Evolutionary conservation across 2,888 invertebrate species (phyloP).

Genomic region (Mesoligia furuncula): DNA sequence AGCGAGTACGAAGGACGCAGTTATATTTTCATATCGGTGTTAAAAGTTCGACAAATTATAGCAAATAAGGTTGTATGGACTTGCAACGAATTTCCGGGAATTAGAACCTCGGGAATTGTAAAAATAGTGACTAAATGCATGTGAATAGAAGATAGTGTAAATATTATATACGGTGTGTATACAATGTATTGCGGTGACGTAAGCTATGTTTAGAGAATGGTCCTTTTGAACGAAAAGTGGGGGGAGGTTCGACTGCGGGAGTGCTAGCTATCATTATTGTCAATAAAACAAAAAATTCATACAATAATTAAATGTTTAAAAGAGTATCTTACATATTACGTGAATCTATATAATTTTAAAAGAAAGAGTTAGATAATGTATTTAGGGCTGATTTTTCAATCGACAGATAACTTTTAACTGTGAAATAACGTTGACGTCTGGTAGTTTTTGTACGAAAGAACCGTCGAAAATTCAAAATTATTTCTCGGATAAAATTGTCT

Average conservation of each 20-base stretch:
- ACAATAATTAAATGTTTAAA: slow-evolving; percentile 41
- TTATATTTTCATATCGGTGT: slow-evolving; percentile 61
- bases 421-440: too few relatives aligned
- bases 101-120: slow-evolving; percentile 8
- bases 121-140: slow-evolving; percentile 26
- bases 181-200: slow-evolving; percentile 22
- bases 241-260: neutral
- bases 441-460: too few relatives aligned
- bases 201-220: slow-evolving; percentile 1
- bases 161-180: slow-evolving; percentile 40
- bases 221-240: neutral
- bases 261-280: slow-evolving; percentile 18
- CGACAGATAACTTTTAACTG: too few relatives aligned
- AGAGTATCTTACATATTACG: slow-evolving; percentile 29
- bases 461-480: too few relatives aligned
- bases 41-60: slow-evolving; percentile 45
- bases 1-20: slow-evolving; percentile 22
- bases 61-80: slow-evolving; percentile 47
- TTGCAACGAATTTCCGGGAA: slow-evolving; percentile 28
- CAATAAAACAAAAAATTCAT: slow-evolving; percentile 30
- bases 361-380: slow-evolving; percentile 10
- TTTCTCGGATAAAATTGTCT: too few relatives aligned
- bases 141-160: slow-evolving; percentile 35
- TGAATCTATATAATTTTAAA: slow-evolving; percentile 34
- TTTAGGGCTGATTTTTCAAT: neutral